Conservation (phyloP, 2,888 invertebrate genomes). For the Polymixis flavicincta region DNA sequence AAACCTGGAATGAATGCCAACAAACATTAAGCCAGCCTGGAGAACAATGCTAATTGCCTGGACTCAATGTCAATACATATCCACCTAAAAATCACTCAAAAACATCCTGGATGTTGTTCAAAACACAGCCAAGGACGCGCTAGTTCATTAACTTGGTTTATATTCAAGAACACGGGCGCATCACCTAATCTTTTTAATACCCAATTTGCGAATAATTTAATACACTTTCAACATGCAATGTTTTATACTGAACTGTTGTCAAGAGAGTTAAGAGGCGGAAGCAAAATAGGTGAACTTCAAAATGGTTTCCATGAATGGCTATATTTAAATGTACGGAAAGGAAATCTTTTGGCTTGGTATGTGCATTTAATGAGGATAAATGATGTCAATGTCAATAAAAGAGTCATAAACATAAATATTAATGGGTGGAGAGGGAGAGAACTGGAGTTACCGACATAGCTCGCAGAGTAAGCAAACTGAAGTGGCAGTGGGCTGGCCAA, state of each 20-base stretch:
- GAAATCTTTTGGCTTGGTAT: too few relatives aligned
- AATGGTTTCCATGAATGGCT: not conserved
- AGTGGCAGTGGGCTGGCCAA: too few relatives aligned
- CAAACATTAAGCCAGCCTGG: not conserved
- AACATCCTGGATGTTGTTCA: slow-evolving; percentile 1
- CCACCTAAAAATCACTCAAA: not conserved
- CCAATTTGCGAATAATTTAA: slow-evolving; percentile 55
- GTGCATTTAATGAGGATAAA: too few relatives aligned
- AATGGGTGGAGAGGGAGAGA: too few relatives aligned
- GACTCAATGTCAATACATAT: not conserved
- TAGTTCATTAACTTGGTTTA: slow-evolving; percentile 49
- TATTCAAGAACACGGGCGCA: slow-evolving; percentile 60
- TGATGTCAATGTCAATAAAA: too few relatives aligned
- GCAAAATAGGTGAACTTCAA: not conserved
- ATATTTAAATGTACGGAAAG: not conserved
- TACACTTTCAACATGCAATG: slow-evolving; percentile 35
- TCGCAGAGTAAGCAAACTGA: too few relatives aligned
- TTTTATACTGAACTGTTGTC: slow-evolving; percentile 33
- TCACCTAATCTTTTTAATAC: slow-evolving; percentile 54
- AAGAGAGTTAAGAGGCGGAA: not conserved
- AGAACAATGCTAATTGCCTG: not conserved
- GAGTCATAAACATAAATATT: too few relatives aligned
- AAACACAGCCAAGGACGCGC: slow-evolving; percentile 11
- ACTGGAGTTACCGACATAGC: too few relatives aligned
- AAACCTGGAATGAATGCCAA: not conserved